phyloP scores from a whole-genome alignment of 30 jellyfish, hydroid and myxozoan species.

The Hydractinia echinata region DNA sequence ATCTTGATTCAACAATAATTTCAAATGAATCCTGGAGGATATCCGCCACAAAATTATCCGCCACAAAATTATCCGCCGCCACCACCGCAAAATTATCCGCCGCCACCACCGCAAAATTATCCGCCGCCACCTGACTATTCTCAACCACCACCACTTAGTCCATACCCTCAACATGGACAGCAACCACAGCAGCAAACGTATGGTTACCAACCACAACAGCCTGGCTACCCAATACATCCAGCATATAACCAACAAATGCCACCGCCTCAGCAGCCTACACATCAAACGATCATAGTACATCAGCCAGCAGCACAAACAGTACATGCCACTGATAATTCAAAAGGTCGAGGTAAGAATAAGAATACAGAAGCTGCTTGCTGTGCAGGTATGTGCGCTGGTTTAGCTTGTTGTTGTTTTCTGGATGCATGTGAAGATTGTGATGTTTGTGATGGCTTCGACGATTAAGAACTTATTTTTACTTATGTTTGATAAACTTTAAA shows the following conservation, averaged over 20 bases:
- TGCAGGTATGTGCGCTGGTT: slow-evolving; percentile 14
- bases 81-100: not conserved
- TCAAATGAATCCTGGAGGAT: not conserved
- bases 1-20: not conserved
- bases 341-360: not conserved
- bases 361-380: slow-evolving; percentile 3
- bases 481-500: too few species aligned
- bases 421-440: slow-evolving; percentile 4
- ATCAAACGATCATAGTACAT: slow-evolving; percentile 19
- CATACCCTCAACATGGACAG: too few species aligned
- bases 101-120: not conserved
- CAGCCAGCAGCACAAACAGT: slow-evolving; percentile 23
- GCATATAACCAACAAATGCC: slow-evolving; percentile 4
- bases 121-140: not conserved
- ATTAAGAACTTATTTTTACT: not conserved
- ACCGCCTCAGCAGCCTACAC: not conserved
- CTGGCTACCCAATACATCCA: slow-evolving; percentile 10
- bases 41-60: slow-evolving; percentile 9
- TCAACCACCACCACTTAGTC: not conserved
- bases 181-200: too few species aligned
- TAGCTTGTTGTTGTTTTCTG: not conserved
- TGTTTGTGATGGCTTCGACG: not conserved
- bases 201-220: slow-evolving; percentile 1
- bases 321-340: not conserved
- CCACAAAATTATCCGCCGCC: slow-evolving; percentile 21